Percentiles rank a stretch among this genome's conserved stretches.
phyloP scores from a whole-genome alignment of 53 echinoderm and acorn worm genomes.

The Patiria pectinifera region DNA sequence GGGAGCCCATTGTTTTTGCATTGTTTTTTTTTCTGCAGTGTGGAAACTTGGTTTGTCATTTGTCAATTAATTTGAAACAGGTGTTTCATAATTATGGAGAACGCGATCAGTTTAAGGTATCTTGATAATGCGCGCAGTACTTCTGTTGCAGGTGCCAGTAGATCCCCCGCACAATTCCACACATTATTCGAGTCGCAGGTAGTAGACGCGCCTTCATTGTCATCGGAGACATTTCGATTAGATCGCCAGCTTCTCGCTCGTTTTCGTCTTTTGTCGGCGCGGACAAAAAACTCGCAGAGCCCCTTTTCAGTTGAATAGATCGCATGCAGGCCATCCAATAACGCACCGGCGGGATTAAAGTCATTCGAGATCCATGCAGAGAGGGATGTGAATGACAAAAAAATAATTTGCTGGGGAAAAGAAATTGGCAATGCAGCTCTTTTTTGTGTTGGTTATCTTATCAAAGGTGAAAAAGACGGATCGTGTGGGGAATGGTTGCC shows the following conservation, averaged over 20 bases:
- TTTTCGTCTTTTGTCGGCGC: neutral
- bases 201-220: no score
- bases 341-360: neutral
- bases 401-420: neutral
- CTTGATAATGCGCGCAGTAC: no score
- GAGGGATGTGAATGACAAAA: neutral
- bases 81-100: no score
- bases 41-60: no score
- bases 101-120: no score
- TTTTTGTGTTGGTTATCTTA: neutral
- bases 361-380: neutral
- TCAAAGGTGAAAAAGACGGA: constrained; percentile 31
- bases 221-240: neutral
- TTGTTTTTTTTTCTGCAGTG: no score
- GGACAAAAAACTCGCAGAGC: neutral
- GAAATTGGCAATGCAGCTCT: constrained; percentile 12
- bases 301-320: neutral
- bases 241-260: neutral
- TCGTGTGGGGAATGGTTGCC: constrained; percentile 1
- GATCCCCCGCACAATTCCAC: no score
- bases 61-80: no score
- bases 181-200: no score
- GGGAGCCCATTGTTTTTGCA: no score
- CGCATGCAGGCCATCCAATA: neutral
- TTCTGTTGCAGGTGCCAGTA: no score